phyloP scores from a whole-genome alignment of 1,140 invertebrate species.

The Leptinotarsa defecta region DNA sequence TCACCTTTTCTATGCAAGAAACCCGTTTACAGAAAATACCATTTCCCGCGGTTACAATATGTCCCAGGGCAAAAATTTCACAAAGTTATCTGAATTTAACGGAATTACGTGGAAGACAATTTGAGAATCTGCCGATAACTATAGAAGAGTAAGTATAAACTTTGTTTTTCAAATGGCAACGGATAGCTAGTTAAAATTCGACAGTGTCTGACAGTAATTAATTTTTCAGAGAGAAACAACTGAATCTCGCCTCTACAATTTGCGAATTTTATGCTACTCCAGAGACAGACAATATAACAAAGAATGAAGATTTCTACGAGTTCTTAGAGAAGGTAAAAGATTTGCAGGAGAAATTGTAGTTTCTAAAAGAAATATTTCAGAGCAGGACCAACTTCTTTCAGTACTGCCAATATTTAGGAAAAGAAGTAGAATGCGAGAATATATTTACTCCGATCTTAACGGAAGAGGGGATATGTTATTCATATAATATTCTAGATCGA shows the following conservation, averaged over 20 bases:
- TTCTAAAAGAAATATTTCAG: conserved; percentile 27
- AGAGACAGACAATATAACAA: conserved; percentile 45
- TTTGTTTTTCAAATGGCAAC: not conserved
- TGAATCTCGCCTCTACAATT: conserved; percentile 18
- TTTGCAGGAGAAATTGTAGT: not conserved
- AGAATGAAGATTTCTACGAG: conserved; percentile 34
- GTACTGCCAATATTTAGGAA: conserved; percentile 37
- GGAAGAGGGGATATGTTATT: conserved; percentile 70
- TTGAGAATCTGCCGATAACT: not conserved
- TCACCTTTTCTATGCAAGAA: conserved; percentile 60
- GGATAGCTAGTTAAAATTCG: not conserved
- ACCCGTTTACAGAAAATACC: conserved; percentile 61
- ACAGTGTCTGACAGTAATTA: conserved; percentile 47
- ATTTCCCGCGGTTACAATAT: conserved; percentile 63
- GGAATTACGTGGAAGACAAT: conserved; percentile 59
- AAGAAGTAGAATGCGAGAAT: conserved; percentile 54
- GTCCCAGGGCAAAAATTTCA: conserved; percentile 56
- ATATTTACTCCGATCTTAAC: conserved; percentile 66
- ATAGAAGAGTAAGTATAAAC: not conserved
- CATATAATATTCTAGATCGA: conserved; percentile 66
- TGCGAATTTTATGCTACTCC: conserved; percentile 58
- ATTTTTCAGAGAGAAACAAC: conserved; percentile 39
- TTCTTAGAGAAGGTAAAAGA: conserved; percentile 34
- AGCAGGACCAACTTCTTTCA: conserved; percentile 31
- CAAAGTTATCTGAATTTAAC: conserved; percentile 44